Conservation (phyloP, 2,113 vertebrate species). For the Capreolus pygargus region DNA sequence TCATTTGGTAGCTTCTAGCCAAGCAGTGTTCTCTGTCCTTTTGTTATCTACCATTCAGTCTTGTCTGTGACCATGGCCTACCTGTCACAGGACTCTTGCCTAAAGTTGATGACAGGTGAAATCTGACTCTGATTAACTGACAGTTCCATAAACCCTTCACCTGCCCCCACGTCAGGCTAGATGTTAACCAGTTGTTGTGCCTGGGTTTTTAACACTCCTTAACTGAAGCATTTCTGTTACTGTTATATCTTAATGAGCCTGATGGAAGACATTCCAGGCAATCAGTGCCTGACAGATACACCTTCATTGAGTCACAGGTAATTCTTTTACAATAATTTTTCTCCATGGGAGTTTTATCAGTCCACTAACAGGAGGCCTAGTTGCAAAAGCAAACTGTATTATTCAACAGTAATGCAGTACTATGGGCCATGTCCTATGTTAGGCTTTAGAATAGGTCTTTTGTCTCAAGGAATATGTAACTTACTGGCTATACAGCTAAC, state of each 20-base stretch:
- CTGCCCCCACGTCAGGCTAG: background rate
- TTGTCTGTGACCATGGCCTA: background rate
- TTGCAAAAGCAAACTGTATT: background rate
- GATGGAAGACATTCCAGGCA: background rate
- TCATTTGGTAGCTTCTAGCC: background rate
- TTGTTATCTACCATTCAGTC: background rate
- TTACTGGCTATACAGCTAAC: background rate
- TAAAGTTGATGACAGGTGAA: slow-evolving; percentile 20
- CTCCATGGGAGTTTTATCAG: background rate
- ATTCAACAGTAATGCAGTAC: background rate
- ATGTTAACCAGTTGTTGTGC: background rate
- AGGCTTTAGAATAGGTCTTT: background rate
- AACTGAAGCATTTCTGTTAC: background rate
- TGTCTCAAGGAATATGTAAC: background rate
- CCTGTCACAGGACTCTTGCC: background rate
- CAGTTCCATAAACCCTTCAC: slow-evolving; percentile 13
- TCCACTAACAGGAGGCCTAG: background rate
- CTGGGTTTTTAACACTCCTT: slow-evolving; percentile 43
- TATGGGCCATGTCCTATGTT: background rate
- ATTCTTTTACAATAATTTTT: background rate
- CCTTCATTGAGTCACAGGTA: background rate
- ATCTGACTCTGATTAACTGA: slow-evolving; percentile 23
- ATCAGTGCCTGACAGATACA: background rate
- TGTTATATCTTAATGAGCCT: background rate
- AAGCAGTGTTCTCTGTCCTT: background rate